Base-by-base conservation (phyloP, 2,888 invertebrate species). In the Geotrupes spiniger region DNA sequence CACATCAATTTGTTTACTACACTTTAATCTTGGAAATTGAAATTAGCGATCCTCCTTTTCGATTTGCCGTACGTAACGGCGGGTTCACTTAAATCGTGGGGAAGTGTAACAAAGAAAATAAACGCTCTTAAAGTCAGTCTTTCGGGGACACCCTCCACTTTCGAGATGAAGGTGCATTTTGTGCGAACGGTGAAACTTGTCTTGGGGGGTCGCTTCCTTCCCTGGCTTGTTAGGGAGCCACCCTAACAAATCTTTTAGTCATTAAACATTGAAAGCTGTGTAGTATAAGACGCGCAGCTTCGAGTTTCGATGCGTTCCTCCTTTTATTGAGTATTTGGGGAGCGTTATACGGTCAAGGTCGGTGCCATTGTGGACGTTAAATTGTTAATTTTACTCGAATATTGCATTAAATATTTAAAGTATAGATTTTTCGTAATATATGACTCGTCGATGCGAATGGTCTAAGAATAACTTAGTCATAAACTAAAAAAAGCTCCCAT, bases 231-330 rank as follows among this genome's bases (percentile, higher is more conserved):
- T 14, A 11, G 17, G 28, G 39, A 12, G 36, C n/a, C 25, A 21
- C 15, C 10, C 40, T 39, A 55, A 57, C 57, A 57, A 57, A 59
- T 59, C 59, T 59, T 59, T 55, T 49, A 40, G 40, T 42, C 57
- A 57, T 59, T 56, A 59, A 53, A 59, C 56, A 59, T 59, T 57
- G 53, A 59, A 52, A 54, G 50, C 44, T 50, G 42, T 50, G 45
- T 38, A 47, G 39, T 42, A 51, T 51, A 51, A 36, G 53, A 49
- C 53, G 50, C 50, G 55, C 53, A 42, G 43, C 46, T 40, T 49
- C 36, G 40, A 41, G n/a, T 25, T 26, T 25, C 25, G 12, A 16
- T 25, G 26, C 26, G 25, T 12, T 39, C 14, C 6, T 9, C 33
- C 2, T 33, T 33, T 10, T 12, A 14, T 6, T 10, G 28, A 14